A percentile compares a stretch with the other conserved stretches of the same genome.
Conservation (phyloP, 1,140 invertebrate species). For the Zaprionus kolodkinae region DNA sequence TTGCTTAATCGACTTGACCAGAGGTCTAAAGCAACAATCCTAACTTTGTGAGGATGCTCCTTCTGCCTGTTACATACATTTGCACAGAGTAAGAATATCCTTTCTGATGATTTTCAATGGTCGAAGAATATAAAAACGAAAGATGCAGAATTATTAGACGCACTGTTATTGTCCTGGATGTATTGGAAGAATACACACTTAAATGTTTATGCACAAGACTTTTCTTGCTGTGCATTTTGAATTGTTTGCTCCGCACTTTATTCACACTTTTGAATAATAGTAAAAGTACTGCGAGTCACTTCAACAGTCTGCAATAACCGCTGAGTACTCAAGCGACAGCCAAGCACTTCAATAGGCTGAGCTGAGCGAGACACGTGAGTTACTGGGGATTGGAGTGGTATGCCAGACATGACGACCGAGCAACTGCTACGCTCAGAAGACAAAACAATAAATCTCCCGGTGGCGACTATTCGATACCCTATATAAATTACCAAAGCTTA, state of each 20-base stretch:
- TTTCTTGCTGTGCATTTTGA: conserved; percentile 42
- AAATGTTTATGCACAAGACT: neutral
- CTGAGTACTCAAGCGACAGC: conserved; percentile 42
- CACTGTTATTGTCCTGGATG: neutral
- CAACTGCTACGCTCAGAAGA: too few relatives aligned
- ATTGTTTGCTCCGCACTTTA: conserved; percentile 50
- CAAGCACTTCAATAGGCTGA: conserved; percentile 13
- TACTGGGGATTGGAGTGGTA: neutral
- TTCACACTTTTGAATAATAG: conserved; percentile 58
- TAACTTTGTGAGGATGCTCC: too few relatives aligned
- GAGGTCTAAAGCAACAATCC: too few relatives aligned
- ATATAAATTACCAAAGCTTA: too few relatives aligned
- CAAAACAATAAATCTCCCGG: too few relatives aligned
- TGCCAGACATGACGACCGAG: neutral
- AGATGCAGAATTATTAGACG: too few relatives aligned
- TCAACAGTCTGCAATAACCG: conserved; percentile 52
- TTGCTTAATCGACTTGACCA: too few relatives aligned
- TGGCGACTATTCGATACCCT: too few relatives aligned
- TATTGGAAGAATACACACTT: neutral
- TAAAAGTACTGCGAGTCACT: conserved; percentile 58
- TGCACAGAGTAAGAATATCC: too few relatives aligned
- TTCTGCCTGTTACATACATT: too few relatives aligned
- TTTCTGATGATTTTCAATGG: too few relatives aligned
- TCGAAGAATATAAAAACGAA: too few relatives aligned
- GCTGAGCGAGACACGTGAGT: neutral